Evolutionary conservation across 92 coral and sea anemone genomes (phyloP).

Genomic region (Palythoa grandis): DNA sequence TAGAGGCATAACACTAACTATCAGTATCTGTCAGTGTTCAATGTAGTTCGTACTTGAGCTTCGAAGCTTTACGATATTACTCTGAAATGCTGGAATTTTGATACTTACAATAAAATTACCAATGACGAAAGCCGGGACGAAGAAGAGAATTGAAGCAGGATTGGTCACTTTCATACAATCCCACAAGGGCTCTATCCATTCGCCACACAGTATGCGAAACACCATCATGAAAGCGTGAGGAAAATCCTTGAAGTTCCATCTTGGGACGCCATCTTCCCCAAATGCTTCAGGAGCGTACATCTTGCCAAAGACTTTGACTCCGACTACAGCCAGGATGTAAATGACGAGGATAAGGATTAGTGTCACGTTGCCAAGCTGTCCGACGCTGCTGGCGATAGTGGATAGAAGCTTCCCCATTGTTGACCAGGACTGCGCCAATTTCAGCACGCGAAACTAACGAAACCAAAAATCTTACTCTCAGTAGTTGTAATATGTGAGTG

Average conservation of each 20-base stretch:
- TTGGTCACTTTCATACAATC: slow-evolving; percentile 96
- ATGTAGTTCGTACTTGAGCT: no score
- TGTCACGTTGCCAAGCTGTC: slow-evolving; percentile 90
- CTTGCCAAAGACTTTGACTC: slow-evolving; percentile 86
- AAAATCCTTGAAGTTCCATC: slow-evolving; percentile 97
- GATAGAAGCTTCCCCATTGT: slow-evolving; percentile 90
- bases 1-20: no score
- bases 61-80: no score
- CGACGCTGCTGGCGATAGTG: slow-evolving; percentile 89
- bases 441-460: slow-evolving; percentile 80
- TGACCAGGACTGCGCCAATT: slow-evolving; percentile 95
- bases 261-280: slow-evolving; percentile 79
- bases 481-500: background rate
- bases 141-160: slow-evolving; percentile 81
- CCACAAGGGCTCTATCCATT: slow-evolving; percentile 99
- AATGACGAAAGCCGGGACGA: slow-evolving; percentile 92
- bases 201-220: slow-evolving; percentile 94
- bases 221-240: slow-evolving; percentile 98
- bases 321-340: slow-evolving; percentile 92
- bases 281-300: slow-evolving; percentile 76
- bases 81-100: background rate
- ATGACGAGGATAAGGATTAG: slow-evolving; percentile 86
- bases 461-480: background rate
- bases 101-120: slow-evolving; percentile 95
- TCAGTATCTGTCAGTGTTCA: no score